Evolutionary conservation across 30 jellyfish, hydroid and myxozoan species (phyloP).

Genomic region (Haliclystus octoradiatus): DNA sequence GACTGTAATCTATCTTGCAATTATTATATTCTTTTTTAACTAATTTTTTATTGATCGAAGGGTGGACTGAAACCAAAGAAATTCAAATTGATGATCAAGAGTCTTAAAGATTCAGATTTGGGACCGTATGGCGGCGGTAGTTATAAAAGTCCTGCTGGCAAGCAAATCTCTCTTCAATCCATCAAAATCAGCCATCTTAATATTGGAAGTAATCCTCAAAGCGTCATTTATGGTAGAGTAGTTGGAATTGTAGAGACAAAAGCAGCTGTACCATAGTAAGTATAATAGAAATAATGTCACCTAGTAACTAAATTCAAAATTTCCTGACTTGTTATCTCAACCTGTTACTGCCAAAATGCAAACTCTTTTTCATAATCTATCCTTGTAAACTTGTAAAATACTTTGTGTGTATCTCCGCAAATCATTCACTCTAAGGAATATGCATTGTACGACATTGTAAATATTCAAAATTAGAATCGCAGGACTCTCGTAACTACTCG

Average conservation of each 20-base stretch:
- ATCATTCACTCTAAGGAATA: no score
- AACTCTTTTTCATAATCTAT: no score
- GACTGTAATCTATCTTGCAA: no score
- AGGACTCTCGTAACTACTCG: no score
- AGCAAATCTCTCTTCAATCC: conserved; percentile 25
- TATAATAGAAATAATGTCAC: background rate
- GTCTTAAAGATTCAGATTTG: conserved; percentile 69
- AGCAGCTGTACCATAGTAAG: conserved; percentile 85
- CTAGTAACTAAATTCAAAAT: background rate
- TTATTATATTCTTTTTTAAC: no score
- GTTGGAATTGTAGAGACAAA: conserved; percentile 62
- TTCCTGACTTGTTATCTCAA: no score
- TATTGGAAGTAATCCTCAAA: conserved; percentile 22
- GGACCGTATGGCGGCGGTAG: conserved; percentile 85
- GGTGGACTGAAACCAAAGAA: conserved; percentile 76
- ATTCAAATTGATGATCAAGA: conserved; percentile 33
- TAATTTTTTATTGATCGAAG: no score
- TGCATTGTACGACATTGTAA: no score
- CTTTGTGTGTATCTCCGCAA: no score
- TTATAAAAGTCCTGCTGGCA: conserved; percentile 61
- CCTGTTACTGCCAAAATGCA: no score
- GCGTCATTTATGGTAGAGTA: conserved; percentile 72
- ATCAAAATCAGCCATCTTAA: conserved; percentile 22
- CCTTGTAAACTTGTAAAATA: no score
- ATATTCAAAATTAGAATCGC: no score